These are phyloP conservation scores for Colletes latitarsis DNA, from an alignment of 1,140 invertebrate genomes.

Conservation along the genomic window DNA sequence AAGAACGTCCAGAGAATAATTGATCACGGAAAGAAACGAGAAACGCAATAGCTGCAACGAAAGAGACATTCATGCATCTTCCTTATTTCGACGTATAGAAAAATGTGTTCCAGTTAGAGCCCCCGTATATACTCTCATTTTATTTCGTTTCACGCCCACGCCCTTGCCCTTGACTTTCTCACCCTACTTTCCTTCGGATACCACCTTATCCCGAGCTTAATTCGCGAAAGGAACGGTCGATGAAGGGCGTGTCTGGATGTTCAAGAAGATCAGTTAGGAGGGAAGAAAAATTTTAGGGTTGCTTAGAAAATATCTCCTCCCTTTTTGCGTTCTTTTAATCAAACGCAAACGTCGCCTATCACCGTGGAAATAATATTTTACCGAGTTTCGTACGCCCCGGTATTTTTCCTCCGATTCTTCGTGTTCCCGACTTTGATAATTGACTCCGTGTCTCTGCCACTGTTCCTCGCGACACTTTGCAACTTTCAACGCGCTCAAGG, in stretches of 20 bases:
- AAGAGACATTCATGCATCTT: neutral
- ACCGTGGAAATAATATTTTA: slow-evolving; percentile 11
- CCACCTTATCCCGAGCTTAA: slow-evolving; percentile 62
- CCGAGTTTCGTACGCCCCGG: neutral
- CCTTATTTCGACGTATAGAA: slow-evolving; percentile 21
- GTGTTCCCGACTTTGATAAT: neutral
- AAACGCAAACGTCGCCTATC: slow-evolving; percentile 6
- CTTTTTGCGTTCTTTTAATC: slow-evolving; percentile 16
- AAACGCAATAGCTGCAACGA: neutral
- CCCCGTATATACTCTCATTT: slow-evolving; percentile 36
- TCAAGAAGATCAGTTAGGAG: slow-evolving; percentile 32
- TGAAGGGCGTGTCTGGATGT: slow-evolving; percentile 62
- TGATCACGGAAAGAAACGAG: neutral
- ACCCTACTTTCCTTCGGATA: slow-evolving; percentile 46
- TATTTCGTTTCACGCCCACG: slow-evolving; percentile 43
- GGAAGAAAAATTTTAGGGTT: slow-evolving; percentile 8
- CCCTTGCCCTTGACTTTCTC: slow-evolving; percentile 65
- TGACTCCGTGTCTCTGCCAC: too few relatives aligned
- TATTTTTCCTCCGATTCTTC: slow-evolving; percentile 16
- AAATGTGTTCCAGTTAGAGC: slow-evolving; percentile 33
- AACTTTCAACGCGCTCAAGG: too few relatives aligned
- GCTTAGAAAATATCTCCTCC: neutral
- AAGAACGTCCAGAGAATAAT: neutral
- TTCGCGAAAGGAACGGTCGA: slow-evolving; percentile 63
- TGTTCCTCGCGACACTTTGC: too few relatives aligned